Evolutionary conservation across 2,797 vertebrate genomes (phyloP).

Genomic region (Pangasius macronema): DNA sequence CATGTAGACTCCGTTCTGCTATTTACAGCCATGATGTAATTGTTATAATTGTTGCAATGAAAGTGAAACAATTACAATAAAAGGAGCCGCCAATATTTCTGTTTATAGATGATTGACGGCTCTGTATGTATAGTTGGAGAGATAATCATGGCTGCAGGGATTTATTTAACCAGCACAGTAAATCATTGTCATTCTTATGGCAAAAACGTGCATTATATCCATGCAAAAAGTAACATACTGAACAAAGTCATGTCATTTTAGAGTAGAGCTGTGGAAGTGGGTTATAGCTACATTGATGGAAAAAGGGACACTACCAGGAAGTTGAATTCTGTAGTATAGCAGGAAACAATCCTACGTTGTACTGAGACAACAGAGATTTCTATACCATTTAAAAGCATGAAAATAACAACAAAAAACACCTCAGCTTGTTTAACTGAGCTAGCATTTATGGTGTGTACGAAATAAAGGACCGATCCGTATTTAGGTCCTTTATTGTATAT

Average conservation of each 20-base stretch:
- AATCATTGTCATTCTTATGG: neutral
- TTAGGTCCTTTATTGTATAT: too few relatives aligned
- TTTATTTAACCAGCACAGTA: slow-evolving; percentile 14
- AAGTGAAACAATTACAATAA: slow-evolving; percentile 14
- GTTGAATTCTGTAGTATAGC: neutral
- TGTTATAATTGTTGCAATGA: neutral
- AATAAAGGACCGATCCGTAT: too few relatives aligned
- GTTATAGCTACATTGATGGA: neutral
- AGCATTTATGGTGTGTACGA: too few relatives aligned
- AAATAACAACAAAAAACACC: neutral
- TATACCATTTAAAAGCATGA: neutral
- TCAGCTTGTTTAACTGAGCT: neutral
- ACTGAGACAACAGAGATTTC: neutral
- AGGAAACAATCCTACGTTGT: neutral
- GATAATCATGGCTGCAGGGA: neutral
- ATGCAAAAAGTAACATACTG: neutral
- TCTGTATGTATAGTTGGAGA: neutral
- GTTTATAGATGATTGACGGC: neutral
- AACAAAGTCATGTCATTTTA: neutral
- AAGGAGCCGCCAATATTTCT: neutral
- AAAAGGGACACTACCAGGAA: neutral
- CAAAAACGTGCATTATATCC: neutral
- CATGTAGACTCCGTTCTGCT: neutral
- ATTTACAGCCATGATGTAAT: neutral
- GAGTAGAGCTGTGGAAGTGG: neutral